Percentiles rank a stretch among this genome's conserved stretches.
Evolutionary conservation across 2,888 invertebrate species (phyloP).

Genomic region (Rhamnusium bicolor): DNA sequence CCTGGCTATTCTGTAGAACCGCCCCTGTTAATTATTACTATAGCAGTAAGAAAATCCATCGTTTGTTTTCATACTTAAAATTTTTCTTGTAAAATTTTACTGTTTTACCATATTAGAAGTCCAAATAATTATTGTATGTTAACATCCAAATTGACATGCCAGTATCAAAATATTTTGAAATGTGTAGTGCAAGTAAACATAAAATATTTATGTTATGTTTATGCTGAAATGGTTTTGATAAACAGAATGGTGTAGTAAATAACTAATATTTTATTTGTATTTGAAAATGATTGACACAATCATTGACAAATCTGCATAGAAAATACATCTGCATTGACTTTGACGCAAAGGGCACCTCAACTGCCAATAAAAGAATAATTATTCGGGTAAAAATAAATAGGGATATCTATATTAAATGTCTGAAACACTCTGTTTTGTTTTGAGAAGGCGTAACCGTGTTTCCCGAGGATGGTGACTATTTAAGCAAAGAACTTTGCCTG

Average conservation of each 20-base stretch:
- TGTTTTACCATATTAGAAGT: too few relatives aligned
- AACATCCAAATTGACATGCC: too few relatives aligned
- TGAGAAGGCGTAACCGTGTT: constrained; percentile 31
- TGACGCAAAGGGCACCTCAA: constrained; percentile 31
- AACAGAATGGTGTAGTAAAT: background rate
- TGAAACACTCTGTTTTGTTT: constrained; percentile 35
- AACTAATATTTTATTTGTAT: too few relatives aligned
- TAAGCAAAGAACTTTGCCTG: constrained; percentile 26
- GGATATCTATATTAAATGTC: constrained; percentile 36
- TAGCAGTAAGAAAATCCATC: too few relatives aligned
- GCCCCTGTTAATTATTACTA: too few relatives aligned
- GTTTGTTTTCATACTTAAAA: too few relatives aligned
- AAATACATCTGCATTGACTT: background rate
- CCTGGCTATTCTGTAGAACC: too few relatives aligned
- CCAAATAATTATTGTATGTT: too few relatives aligned
- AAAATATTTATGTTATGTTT: background rate
- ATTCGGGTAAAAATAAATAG: constrained; percentile 35
- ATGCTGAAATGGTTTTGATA: background rate
- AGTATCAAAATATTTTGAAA: too few relatives aligned
- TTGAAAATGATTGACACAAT: background rate
- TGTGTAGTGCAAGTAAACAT: too few relatives aligned
- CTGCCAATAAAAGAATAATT: constrained; percentile 43
- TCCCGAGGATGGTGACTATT: constrained; percentile 23
- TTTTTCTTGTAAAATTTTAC: too few relatives aligned
- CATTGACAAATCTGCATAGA: background rate